Evolutionary conservation across 1,140 invertebrate genomes (phyloP).

Genomic region (Rhizoglyphus robini): DNA sequence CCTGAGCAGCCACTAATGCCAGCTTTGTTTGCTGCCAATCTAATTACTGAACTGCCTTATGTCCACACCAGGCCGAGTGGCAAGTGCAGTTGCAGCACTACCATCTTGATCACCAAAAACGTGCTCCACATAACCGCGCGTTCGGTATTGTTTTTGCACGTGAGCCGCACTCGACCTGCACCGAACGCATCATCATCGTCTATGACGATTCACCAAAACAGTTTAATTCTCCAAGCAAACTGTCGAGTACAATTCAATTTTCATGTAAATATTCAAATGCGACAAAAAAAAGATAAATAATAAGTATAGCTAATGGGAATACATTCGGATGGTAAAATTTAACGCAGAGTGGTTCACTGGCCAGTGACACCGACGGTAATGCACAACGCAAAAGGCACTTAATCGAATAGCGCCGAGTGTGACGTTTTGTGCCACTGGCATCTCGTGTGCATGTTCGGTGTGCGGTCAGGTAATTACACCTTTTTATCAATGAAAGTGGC

Average conservation of each 20-base stretch:
- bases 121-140: not conserved
- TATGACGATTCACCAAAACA: not conserved
- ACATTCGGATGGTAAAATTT: too few species aligned
- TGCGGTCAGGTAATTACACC: not conserved
- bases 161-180: not conserved
- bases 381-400: too few species aligned
- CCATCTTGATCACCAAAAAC: too few species aligned
- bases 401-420: not conserved
- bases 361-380: too few species aligned
- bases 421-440: not conserved
- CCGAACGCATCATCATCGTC: not conserved
- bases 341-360: too few species aligned
- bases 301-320: too few species aligned
- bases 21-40: constrained; percentile 11
- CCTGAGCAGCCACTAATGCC: not conserved
- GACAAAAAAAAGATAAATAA: too few species aligned
- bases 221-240: too few species aligned
- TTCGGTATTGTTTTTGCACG: not conserved
- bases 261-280: too few species aligned
- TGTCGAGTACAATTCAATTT: too few species aligned
- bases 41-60: not conserved
- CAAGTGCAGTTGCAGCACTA: not conserved
- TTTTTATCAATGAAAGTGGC: not conserved
- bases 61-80: not conserved
- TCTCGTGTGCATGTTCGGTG: too few species aligned